Conservation (phyloP, 64 coral and sea anemone genomes). For the Trachythela sp. region DNA sequence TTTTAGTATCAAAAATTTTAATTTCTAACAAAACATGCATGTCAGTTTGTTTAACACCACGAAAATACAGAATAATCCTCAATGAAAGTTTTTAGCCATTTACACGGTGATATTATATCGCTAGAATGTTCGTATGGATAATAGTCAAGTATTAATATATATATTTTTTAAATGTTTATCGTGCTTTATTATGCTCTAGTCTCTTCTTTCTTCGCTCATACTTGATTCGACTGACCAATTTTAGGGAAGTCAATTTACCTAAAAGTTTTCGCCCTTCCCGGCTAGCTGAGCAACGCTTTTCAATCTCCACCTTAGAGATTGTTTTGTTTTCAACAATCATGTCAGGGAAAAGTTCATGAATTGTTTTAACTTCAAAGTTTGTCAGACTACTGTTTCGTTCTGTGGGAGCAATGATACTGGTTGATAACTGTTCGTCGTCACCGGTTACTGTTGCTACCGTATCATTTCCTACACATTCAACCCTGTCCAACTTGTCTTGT, state of each 20-base stretch:
- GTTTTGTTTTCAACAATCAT: not conserved
- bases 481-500: not conserved
- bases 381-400: not conserved
- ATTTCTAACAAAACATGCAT: too few relatives aligned
- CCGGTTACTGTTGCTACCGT: not conserved
- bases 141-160: too few relatives aligned
- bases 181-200: too few relatives aligned
- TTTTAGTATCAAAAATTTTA: too few relatives aligned
- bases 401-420: not conserved
- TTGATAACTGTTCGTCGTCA: not conserved
- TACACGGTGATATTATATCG: too few relatives aligned
- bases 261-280: slow-evolving; percentile 8
- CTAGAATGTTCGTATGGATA: too few relatives aligned
- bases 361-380: slow-evolving; percentile 3
- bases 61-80: too few relatives aligned
- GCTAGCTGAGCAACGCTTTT: slow-evolving; percentile 12
- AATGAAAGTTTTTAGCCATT: too few relatives aligned
- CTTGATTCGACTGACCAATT: slow-evolving; percentile 47
- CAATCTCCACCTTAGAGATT: slow-evolving; percentile 40
- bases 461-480: not conserved
- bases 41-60: too few relatives aligned
- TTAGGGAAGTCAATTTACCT: not conserved
- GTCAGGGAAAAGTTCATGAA: not conserved
- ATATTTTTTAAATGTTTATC: too few relatives aligned
- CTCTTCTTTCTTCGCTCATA: slow-evolving; percentile 54